These are phyloP conservation scores for Grammomys dolichurus DNA, from an alignment of 2,113 vertebrate species.

Conservation along the genomic window DNA sequence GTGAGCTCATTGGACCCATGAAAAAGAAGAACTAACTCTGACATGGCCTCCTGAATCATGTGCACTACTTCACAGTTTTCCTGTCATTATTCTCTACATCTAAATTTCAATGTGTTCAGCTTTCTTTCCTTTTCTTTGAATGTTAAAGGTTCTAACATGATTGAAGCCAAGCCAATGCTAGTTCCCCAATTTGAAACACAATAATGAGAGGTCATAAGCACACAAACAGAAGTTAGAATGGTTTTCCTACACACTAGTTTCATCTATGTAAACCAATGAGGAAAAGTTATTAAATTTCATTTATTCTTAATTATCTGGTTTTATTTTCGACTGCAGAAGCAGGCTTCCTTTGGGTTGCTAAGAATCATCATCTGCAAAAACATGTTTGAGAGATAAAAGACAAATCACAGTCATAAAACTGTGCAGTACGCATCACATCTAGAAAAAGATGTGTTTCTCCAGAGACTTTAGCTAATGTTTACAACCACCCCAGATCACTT, in stretches of 20 bases:
- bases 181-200: slow-evolving; percentile 69
- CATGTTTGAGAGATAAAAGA: slow-evolving; percentile 41
- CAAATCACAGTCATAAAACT: slow-evolving; percentile 63
- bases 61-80: neutral
- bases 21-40: neutral
- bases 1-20: neutral
- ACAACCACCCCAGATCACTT: slow-evolving; percentile 18
- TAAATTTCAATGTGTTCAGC: neutral
- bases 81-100: neutral
- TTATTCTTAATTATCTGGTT: slow-evolving; percentile 59
- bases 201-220: slow-evolving; percentile 73
- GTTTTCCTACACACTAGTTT: slow-evolving; percentile 54
- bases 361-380: slow-evolving; percentile 66
- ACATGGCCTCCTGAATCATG: neutral
- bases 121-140: slow-evolving; percentile 46
- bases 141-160: slow-evolving; percentile 73
- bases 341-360: neutral
- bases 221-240: slow-evolving; percentile 51
- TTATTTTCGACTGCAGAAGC: slow-evolving; percentile 30
- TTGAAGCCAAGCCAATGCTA: slow-evolving; percentile 73
- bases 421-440: neutral
- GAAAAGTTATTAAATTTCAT: slow-evolving; percentile 75
- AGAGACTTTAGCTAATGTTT: slow-evolving; percentile 46
- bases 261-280: slow-evolving; percentile 75
- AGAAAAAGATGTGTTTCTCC: slow-evolving; percentile 70